A percentile compares a stretch with the other conserved stretches of the same genome.
Evolutionary conservation across 2,888 invertebrate genomes (phyloP).

Genomic region (Acanthococcus lagerstroemiae): DNA sequence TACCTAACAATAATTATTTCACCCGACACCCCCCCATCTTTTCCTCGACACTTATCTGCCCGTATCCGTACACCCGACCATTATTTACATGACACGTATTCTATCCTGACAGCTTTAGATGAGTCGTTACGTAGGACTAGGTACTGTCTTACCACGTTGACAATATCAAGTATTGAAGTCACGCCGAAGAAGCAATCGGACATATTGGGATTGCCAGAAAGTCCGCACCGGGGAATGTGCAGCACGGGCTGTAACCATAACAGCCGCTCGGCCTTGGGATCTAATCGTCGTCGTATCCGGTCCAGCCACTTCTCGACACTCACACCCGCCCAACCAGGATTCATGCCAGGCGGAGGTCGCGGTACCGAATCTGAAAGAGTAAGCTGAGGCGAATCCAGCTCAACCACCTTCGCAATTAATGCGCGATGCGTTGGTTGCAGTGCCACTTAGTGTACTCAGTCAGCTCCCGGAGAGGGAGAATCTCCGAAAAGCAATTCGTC

Average conservation of each 20-base stretch:
- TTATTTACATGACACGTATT: too few species aligned
- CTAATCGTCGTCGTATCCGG: background rate
- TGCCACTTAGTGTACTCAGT: background rate
- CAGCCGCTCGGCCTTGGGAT: background rate
- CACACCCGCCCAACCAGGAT: background rate
- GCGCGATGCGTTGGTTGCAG: background rate
- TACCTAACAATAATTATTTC: too few species aligned
- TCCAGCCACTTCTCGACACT: background rate
- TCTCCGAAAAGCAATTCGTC: background rate
- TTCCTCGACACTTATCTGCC: too few species aligned
- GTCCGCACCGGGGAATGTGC: background rate
- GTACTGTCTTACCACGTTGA: too few species aligned
- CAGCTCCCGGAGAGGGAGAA: background rate
- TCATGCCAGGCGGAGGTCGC: background rate
- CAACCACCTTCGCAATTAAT: background rate
- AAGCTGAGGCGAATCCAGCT: background rate
- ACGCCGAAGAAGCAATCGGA: slow-evolving; percentile 41
- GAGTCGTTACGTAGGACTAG: too few species aligned
- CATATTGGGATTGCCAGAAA: background rate
- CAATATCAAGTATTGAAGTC: too few species aligned
- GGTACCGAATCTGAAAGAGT: background rate
- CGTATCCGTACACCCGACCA: too few species aligned
- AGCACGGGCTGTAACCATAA: background rate
- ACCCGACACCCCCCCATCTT: too few species aligned
- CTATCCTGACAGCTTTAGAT: too few species aligned